Conservation (phyloP, 2,888 invertebrate genomes). For the Hanleya hanleyi region DNA sequence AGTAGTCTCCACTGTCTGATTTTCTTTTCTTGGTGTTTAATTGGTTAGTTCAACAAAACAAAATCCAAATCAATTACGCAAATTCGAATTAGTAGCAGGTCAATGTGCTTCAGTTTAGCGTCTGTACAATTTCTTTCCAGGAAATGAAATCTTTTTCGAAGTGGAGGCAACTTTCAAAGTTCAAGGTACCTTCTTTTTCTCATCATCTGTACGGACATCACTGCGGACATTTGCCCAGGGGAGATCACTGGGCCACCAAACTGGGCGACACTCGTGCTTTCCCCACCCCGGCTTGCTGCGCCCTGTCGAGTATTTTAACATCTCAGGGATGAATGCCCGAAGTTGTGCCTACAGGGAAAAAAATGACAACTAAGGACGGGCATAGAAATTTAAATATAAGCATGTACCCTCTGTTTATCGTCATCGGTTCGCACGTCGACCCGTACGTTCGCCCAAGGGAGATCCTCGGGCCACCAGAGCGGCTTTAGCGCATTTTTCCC, state of each 20-base stretch:
- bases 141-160: neutral
- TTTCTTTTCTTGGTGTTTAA: too few relatives aligned
- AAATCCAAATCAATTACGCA: neutral
- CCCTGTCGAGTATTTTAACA: conserved; percentile 97
- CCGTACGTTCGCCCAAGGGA: conserved; percentile 98
- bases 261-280: conserved; percentile 93
- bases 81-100: neutral
- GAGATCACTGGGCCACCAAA: conserved; percentile 98
- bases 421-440: conserved; percentile 97
- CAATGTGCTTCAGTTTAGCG: neutral
- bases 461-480: conserved; percentile 97
- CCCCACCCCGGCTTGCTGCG: conserved; percentile 99
- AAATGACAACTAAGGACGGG: neutral
- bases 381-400: neutral
- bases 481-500: conserved; percentile 95
- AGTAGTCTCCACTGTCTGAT: too few relatives aligned
- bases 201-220: conserved; percentile 96
- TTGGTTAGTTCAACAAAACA: too few relatives aligned
- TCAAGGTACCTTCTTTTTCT: conserved; percentile 90
- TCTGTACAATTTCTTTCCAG: neutral
- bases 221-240: conserved; percentile 99
- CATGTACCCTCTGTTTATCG: conserved; percentile 91
- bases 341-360: conserved; percentile 82
- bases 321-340: conserved; percentile 95
- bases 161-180: neutral